Base-by-base conservation (phyloP, 2,888 invertebrate species). In the Aleiodes alternator region DNA sequence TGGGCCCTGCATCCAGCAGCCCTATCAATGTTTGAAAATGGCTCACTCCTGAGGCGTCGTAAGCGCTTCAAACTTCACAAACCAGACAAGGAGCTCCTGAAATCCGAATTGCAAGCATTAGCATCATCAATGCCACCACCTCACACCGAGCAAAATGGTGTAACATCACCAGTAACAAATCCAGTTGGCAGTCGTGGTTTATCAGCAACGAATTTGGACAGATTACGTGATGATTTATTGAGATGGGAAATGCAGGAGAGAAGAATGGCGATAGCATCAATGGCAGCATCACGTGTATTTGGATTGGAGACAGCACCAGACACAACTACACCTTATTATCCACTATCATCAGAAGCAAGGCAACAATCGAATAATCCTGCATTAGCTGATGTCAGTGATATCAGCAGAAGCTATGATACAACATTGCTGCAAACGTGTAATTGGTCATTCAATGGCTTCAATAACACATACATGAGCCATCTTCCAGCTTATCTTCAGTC, bases 11-110 rank as follows among this genome's bases (percentile, higher is more conserved):
- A 96, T 86, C 95, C 95, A 9, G 93, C 93, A 66, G 95, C 95
- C 43, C 92, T 95, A 78, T 94, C 95, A 86, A 96, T 96, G 96
- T 96, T 96, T 90, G 95, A 97, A 88, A 97, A 97, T 89, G 97
- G 97, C 29, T 95, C 95, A 70, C 92, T 96, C 76, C 90, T 96
- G 48, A 91, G 96, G 38, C 91, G 96, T 57, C 91, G 96, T 78
- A 96, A 96, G 88, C 91, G 96, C 5, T 96, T 97, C 91, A 97
- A 96, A 92, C 90, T 96, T 64, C 93, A 94, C 85, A 95, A 95
- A 85, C 94, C 94, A 75, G 93, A 93, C 86, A 93, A 93, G 84
- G 93, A 93, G 82, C 88, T 91, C 73, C 85, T 92, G 70, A 91
- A 92, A 69, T 84, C 87, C 1, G 87, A 89, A 70, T 78, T 89